A percentile compares a stretch with the other conserved stretches of the same genome.
Evolutionary conservation across 2,888 invertebrate species (phyloP).

Genomic region (Cantharis rustica): DNA sequence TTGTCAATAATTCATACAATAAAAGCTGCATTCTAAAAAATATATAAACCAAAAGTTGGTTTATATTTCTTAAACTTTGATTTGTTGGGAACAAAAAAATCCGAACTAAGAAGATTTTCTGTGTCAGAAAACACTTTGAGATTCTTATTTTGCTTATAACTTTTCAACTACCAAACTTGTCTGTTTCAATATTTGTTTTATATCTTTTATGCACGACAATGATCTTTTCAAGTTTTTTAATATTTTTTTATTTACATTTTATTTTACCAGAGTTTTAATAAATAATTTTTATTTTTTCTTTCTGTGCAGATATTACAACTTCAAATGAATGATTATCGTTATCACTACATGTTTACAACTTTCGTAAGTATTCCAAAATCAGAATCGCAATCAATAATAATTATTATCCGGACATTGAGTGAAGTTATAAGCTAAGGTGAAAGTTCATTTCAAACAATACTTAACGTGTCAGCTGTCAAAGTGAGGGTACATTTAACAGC

Average conservation of each 20-base stretch:
- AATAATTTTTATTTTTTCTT: neutral
- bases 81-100: conserved; percentile 4
- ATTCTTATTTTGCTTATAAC: conserved; percentile 2
- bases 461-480: neutral
- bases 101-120: conserved; percentile 17
- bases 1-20: neutral
- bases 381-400: neutral
- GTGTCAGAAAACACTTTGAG: conserved; percentile 17
- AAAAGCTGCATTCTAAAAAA: neutral
- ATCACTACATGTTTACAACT: conserved; percentile 94
- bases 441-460: neutral
- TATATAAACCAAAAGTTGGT: neutral
- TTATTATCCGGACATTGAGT: neutral
- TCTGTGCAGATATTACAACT: conserved; percentile 84
- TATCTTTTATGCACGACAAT: neutral
- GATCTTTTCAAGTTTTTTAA: neutral
- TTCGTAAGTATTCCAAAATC: conserved; percentile 72
- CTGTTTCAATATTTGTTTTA: neutral
- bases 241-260: neutral
- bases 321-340: conserved; percentile 94
- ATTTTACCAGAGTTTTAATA: neutral
- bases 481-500: neutral
- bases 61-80: neutral
- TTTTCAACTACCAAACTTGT: neutral
- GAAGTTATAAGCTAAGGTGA: neutral